phyloP scores from a whole-genome alignment of 2,113 vertebrate species.

The Rhegmatorhina hoffmannsi region DNA sequence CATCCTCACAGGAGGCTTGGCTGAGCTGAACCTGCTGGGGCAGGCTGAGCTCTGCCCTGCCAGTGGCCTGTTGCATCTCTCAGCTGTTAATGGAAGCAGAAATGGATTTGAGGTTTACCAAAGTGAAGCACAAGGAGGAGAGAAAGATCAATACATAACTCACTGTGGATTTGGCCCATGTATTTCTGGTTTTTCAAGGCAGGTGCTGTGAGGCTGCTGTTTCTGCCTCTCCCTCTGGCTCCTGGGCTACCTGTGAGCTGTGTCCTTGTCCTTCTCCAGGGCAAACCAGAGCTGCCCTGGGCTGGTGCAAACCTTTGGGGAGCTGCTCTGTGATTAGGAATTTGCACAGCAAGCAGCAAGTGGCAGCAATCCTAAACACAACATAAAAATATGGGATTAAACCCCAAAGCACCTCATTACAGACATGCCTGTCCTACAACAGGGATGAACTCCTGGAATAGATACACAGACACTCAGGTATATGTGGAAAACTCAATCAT shows the following conservation, averaged over 20 bases:
- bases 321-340: neutral
- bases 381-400: rapidly evolving
- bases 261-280: neutral
- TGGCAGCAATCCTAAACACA: neutral
- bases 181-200: neutral
- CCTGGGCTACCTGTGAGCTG: neutral
- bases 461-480: neutral
- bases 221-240: neutral
- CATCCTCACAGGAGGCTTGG: neutral
- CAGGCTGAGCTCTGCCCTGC: neutral
- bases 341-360: neutral
- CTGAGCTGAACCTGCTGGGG: neutral
- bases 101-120: neutral
- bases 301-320: neutral
- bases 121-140: neutral
- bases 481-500: neutral
- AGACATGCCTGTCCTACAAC: neutral
- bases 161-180: neutral
- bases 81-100: neutral
- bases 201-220: neutral
- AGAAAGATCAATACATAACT: neutral
- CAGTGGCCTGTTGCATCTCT: neutral
- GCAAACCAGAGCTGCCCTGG: neutral
- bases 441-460: neutral
- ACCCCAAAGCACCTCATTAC: neutral